Percentiles rank a stretch among this genome's conserved stretches.
These are phyloP conservation scores for Cephonodes hylas DNA, from an alignment of 2,888 invertebrate species.

Conservation along the genomic window DNA sequence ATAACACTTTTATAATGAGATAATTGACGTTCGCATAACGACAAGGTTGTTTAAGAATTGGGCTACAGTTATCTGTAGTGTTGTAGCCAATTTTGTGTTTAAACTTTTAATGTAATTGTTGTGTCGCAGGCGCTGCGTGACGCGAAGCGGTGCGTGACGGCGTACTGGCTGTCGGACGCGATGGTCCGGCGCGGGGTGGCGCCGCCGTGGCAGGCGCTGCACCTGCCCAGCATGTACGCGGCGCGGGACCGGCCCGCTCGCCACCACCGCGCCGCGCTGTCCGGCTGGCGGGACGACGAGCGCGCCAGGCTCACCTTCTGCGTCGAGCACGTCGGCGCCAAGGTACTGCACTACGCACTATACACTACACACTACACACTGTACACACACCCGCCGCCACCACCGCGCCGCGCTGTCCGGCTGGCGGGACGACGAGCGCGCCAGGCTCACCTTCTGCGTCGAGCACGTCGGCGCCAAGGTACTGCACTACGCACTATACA, in stretches of 20 bases:
- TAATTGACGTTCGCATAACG: too few species aligned
- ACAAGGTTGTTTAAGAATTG: too few species aligned
- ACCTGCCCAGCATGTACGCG: conserved; percentile 89
- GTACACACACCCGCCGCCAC: conserved; percentile 88
- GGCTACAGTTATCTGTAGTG: too few species aligned
- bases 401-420: conserved; percentile 93
- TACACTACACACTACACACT: too few species aligned
- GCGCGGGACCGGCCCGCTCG: conserved; percentile 86
- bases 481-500: too few species aligned
- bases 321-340: conserved; percentile 92
- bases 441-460: conserved; percentile 91
- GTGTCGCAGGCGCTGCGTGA: conserved; percentile 81
- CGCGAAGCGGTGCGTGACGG: conserved; percentile 87
- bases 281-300: conserved; percentile 95
- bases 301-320: conserved; percentile 90
- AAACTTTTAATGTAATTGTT: background rate
- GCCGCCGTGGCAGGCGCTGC: conserved; percentile 96
- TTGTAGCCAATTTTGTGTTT: background rate
- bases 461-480: conserved; percentile 92
- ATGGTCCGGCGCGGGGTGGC: conserved; percentile 91
- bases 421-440: conserved; percentile 93
- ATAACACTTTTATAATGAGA: too few species aligned
- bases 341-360: too few species aligned
- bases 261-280: conserved; percentile 90
- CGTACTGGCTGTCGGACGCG: conserved; percentile 96